Percentiles rank a stretch among this genome's conserved stretches.
Conservation (phyloP, 1,140 invertebrate genomes). For the Ericerus pela region DNA sequence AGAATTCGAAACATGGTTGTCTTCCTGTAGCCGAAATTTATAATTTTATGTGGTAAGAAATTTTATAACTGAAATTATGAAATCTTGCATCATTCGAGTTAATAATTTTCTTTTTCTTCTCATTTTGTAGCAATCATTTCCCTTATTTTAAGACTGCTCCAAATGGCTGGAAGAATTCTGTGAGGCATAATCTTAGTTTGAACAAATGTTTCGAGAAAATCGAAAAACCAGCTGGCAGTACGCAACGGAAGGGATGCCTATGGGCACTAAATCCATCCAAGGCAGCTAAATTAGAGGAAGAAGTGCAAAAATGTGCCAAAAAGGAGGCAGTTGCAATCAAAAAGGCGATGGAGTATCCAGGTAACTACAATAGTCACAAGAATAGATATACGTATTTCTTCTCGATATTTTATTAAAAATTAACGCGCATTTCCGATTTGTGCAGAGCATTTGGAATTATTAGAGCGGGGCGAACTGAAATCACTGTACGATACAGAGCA, state of each 20-base stretch:
- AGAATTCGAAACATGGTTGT: conserved; percentile 85
- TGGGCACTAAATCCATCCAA: conserved; percentile 95
- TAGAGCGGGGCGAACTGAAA: conserved; percentile 3
- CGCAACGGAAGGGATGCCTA: conserved; percentile 72
- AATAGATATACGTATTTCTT: too few relatives aligned
- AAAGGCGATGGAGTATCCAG: conserved; percentile 79
- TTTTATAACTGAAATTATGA: background rate
- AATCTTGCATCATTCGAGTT: background rate
- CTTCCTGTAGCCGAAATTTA: conserved; percentile 96
- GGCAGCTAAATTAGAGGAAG: conserved; percentile 91
- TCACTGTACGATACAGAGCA: background rate
- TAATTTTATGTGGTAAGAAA: conserved; percentile 87
- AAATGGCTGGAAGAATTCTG: conserved; percentile 95
- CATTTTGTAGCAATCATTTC: conserved; percentile 75
- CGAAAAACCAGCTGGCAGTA: conserved; percentile 65
- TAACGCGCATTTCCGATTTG: too few relatives aligned
- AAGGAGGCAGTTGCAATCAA: conserved; percentile 77
- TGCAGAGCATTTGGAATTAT: background rate
- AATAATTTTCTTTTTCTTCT: background rate
- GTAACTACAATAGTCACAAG: too few relatives aligned
- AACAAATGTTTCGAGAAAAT: conserved; percentile 98
- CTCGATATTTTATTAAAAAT: too few relatives aligned
- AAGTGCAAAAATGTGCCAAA: conserved; percentile 88
- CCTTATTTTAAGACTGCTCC: conserved; percentile 95
- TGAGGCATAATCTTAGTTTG: conserved; percentile 84